phyloP scores from a whole-genome alignment of 2,797 vertebrate species.

The Neosalanx taihuensis region DNA sequence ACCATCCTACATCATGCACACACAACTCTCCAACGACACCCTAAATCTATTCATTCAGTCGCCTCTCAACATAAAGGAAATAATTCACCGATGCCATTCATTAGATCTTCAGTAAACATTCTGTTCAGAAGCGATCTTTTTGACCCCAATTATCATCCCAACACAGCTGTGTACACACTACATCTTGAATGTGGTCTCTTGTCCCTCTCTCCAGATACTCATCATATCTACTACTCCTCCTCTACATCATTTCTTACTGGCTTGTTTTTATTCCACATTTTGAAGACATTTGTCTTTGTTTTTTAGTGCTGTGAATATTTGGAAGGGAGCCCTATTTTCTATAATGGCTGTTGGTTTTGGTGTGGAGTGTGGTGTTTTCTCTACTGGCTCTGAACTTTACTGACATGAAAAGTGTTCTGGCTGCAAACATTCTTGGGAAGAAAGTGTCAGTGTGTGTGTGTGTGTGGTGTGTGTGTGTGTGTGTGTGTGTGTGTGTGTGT shows the following conservation, averaged over 20 bases:
- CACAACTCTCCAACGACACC: background rate
- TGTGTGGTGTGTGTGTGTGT: background rate
- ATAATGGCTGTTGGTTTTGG: conserved; percentile 2
- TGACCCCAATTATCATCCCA: background rate
- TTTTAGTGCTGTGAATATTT: conserved; percentile 3
- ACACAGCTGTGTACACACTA: conserved; percentile 5
- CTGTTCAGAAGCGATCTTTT: background rate
- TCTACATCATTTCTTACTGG: background rate
- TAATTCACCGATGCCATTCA: too few relatives aligned
- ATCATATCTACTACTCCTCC: background rate
- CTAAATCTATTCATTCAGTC: background rate
- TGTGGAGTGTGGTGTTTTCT: conserved; percentile 9
- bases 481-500: background rate
- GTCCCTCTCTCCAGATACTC: background rate
- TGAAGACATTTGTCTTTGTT: conserved; percentile 10
- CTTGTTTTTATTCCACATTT: conserved; percentile 13
- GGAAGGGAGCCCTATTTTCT: conserved; percentile 3
- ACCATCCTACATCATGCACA: background rate
- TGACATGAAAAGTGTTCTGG: conserved; percentile 4
- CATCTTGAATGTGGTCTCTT: background rate
- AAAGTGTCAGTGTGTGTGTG: background rate
- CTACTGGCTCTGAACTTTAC: background rate
- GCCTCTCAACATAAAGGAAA: too few relatives aligned
- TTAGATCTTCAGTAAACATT: background rate
- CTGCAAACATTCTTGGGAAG: background rate